Percentiles rank a stretch among this genome's conserved stretches.
Evolutionary conservation across 2,113 vertebrate genomes (phyloP).

Genomic region (Phyllopteryx taeniolatus): DNA sequence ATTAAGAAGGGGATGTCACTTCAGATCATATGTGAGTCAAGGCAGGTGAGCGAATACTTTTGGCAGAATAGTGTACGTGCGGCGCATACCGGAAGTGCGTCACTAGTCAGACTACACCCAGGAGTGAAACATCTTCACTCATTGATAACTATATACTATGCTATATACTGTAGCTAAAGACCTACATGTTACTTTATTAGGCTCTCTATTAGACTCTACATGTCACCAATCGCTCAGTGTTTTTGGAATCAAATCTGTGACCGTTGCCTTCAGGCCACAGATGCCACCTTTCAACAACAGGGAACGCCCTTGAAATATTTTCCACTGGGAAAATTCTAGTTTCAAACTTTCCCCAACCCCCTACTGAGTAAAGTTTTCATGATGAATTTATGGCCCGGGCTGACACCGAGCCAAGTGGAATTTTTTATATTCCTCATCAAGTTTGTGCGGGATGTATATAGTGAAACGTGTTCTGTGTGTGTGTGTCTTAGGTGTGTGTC

Average conservation of each 20-base stretch:
- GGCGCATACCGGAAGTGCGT: no score
- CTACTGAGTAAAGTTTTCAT: background rate
- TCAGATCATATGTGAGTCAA: no score
- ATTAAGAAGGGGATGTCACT: no score
- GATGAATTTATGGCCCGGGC: background rate
- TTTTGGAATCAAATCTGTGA: no score
- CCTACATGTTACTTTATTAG: background rate
- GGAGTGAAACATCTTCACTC: no score
- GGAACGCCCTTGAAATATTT: background rate
- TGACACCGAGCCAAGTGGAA: background rate
- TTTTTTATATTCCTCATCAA: background rate
- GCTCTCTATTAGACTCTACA: no score
- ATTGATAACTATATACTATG: no score
- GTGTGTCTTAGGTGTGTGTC: constrained; percentile 81
- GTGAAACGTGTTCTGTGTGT: background rate
- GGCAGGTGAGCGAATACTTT: no score
- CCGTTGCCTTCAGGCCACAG: background rate
- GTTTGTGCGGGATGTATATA: background rate
- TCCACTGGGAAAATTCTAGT: background rate
- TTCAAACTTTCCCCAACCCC: background rate
- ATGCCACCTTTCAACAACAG: background rate
- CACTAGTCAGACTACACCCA: no score
- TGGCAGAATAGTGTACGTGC: no score
- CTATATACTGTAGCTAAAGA: background rate
- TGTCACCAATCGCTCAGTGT: no score